These are phyloP conservation scores for Archilochus colubris DNA, from an alignment of 2,113 vertebrate genomes.

Conservation along the genomic window DNA sequence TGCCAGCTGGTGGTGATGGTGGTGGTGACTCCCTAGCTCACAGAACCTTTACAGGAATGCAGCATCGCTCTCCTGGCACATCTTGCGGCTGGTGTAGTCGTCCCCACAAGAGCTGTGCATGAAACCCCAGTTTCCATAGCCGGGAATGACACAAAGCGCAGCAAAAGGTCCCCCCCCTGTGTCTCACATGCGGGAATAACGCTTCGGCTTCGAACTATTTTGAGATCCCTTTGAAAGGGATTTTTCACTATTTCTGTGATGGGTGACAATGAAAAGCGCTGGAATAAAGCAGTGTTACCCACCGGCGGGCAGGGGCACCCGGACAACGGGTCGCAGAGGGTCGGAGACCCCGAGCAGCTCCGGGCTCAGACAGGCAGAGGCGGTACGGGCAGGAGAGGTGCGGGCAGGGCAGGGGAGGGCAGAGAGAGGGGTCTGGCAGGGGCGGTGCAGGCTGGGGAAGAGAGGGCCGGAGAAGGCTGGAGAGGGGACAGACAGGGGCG, in stretches of 20 bases:
- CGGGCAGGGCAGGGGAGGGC: too few relatives aligned
- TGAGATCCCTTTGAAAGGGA: background rate
- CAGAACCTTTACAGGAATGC: too few relatives aligned
- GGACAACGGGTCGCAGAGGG: too few relatives aligned
- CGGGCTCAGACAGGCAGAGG: too few relatives aligned
- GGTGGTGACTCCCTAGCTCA: background rate
- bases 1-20: background rate
- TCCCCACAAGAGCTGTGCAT: too few relatives aligned
- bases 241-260: background rate
- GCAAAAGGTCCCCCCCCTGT: background rate
- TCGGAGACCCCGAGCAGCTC: background rate
- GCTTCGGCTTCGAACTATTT: background rate
- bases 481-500: background rate
- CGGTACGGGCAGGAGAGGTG: background rate
- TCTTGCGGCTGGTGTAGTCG: too few relatives aligned
- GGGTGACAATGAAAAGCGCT: accelerated
- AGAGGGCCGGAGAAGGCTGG: too few relatives aligned
- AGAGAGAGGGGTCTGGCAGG: too few relatives aligned
- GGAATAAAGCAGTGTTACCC: background rate
- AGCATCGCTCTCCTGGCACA: too few relatives aligned
- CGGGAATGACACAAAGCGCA: background rate
- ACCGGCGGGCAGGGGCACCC: background rate
- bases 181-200: background rate
- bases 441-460: too few relatives aligned
- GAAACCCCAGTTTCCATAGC: background rate